These are phyloP conservation scores for cat (Felis catus) DNA, from an alignment of 2,113 vertebrate genomes.

Conservation along the genomic window F.catus_Fca126_mat1.0 CM031421.1:78863001-78863500, in stretches of 20 bases:
- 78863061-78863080: too few species aligned
- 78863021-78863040: too few species aligned
- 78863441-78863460: neutral
- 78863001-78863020: too few species aligned
- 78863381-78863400: neutral
- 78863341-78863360: neutral
- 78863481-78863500: neutral
- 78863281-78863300: neutral
- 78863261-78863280: neutral
- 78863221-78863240: neutral
- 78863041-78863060: too few species aligned
- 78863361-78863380: neutral
- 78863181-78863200: neutral
- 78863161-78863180: neutral
- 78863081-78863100: too few species aligned
- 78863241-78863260: neutral
- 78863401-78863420: neutral
- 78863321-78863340: neutral
- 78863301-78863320: neutral
- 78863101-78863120: neutral
- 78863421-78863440: neutral
- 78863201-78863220: neutral
- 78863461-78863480: neutral
- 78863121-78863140: neutral
- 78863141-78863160: neutral